Percentiles rank a stretch among this genome's conserved stretches.
phyloP scores from a whole-genome alignment of 2,797 vertebrate species.

The Microctenopoma stevenorrisi region DNA sequence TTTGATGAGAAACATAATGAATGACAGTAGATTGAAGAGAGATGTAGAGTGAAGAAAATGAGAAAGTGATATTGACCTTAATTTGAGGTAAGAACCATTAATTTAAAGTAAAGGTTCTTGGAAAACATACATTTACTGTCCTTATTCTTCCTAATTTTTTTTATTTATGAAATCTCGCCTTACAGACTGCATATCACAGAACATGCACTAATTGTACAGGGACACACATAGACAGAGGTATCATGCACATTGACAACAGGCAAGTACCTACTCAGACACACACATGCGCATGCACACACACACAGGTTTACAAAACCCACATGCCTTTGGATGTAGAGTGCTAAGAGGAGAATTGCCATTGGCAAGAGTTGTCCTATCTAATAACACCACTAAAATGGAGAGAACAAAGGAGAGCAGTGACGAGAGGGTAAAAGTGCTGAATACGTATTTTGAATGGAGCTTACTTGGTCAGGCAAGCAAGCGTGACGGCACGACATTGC shows the following conservation, averaged over 20 bases:
- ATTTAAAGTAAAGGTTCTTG: constrained; percentile 20
- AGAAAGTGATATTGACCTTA: constrained; percentile 17
- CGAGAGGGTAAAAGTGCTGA: constrained; percentile 68
- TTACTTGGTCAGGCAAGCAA: constrained; percentile 48
- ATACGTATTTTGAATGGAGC: constrained; percentile 66
- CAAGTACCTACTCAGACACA: constrained; percentile 17
- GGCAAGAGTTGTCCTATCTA: constrained; percentile 73
- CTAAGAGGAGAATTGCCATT: constrained; percentile 65
- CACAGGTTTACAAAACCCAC: constrained; percentile 65
- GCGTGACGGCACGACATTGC: constrained; percentile 51
- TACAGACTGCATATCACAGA: not conserved
- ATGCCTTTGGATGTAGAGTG: constrained; percentile 69
- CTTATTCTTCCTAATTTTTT: not conserved
- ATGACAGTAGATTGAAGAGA: constrained; percentile 20
- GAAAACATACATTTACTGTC: constrained; percentile 20
- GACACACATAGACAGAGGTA: constrained; percentile 26
- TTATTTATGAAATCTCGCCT: too few relatives aligned
- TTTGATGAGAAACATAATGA: constrained; percentile 28
- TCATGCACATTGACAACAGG: constrained; percentile 32
- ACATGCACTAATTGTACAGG: constrained; percentile 9
- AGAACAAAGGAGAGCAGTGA: constrained; percentile 42
- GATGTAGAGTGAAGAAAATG: not conserved
- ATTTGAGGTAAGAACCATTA: not conserved
- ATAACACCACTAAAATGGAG: constrained; percentile 71
- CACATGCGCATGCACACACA: constrained; percentile 24